These are phyloP conservation scores for Patella ulyssiponensis DNA, from an alignment of 2,888 invertebrate species.

Conservation along the genomic window DNA sequence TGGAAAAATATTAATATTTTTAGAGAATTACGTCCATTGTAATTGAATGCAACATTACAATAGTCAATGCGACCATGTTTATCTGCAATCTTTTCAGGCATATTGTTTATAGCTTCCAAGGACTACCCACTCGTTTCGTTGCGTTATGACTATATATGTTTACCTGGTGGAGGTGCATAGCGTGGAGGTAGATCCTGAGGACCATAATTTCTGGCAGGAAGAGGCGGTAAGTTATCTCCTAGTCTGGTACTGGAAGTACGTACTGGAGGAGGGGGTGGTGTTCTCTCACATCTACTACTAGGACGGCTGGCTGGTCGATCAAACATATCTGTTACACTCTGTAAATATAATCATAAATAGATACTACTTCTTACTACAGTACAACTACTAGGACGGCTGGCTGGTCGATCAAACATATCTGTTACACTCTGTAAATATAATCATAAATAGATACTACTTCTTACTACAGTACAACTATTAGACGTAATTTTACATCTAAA, in stretches of 20 bases:
- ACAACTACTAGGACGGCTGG: slow-evolving; percentile 43
- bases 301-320: slow-evolving; percentile 58
- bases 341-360: slow-evolving; percentile 20
- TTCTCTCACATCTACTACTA: slow-evolving; percentile 56
- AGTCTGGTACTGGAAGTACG: slow-evolving; percentile 55
- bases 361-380: not conserved
- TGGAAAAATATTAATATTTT: too few species aligned
- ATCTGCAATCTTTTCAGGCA: too few species aligned
- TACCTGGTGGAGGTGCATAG: slow-evolving; percentile 58
- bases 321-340: slow-evolving; percentile 61
- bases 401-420: slow-evolving; percentile 55
- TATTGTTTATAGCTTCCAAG: too few species aligned
- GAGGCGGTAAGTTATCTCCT: slow-evolving; percentile 52
- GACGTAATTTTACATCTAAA: not conserved
- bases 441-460: not conserved
- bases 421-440: slow-evolving; percentile 54
- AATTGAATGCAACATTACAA: too few species aligned
- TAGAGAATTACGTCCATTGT: too few species aligned
- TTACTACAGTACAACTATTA: not conserved
- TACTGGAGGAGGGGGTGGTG: slow-evolving; percentile 64
- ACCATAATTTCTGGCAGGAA: slow-evolving; percentile 63
- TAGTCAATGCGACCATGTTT: too few species aligned
- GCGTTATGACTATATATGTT: not conserved
- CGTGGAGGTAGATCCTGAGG: slow-evolving; percentile 54
- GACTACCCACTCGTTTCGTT: too few species aligned